Conservation (phyloP, 1,140 invertebrate genomes). For the Drosophila lacteicornis region DNA sequence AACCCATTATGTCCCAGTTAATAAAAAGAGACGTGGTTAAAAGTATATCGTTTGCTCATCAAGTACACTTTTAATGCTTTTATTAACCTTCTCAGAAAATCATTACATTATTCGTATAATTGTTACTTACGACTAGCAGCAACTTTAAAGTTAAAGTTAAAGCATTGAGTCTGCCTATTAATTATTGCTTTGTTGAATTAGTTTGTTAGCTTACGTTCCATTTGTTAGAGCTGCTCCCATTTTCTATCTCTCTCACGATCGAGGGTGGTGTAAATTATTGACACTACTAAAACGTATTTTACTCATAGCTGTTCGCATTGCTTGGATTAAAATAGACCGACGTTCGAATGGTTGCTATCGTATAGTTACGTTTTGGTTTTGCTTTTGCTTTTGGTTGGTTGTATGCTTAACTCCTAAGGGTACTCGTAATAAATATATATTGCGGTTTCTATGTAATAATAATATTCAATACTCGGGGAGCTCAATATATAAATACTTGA, state of each 20-base stretch:
- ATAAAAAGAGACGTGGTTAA: not conserved
- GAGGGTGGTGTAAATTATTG: slow-evolving; percentile 76
- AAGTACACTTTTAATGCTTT: slow-evolving; percentile 50
- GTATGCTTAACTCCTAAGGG: slow-evolving; percentile 55
- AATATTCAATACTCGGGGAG: slow-evolving; percentile 51
- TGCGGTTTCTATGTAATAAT: slow-evolving; percentile 45
- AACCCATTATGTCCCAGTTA: too few species aligned
- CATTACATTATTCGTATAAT: slow-evolving; percentile 69
- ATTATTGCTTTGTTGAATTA: slow-evolving; percentile 72
- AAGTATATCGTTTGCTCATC: slow-evolving; percentile 20
- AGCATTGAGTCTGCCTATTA: slow-evolving; percentile 64
- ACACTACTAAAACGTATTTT: slow-evolving; percentile 71
- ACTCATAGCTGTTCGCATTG: slow-evolving; percentile 65
- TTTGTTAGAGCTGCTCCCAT: slow-evolving; percentile 28
- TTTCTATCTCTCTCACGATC: not conserved
- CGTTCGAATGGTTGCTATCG: slow-evolving; percentile 17
- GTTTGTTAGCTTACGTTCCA: slow-evolving; percentile 67
- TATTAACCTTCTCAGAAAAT: slow-evolving; percentile 77
- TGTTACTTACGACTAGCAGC: slow-evolving; percentile 66
- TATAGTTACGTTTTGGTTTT: slow-evolving; percentile 21
- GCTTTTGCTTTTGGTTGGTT: slow-evolving; percentile 6
- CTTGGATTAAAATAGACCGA: slow-evolving; percentile 65
- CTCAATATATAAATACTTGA: slow-evolving; percentile 57
- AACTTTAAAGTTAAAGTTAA: slow-evolving; percentile 68
- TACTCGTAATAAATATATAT: slow-evolving; percentile 59